phyloP scores from a whole-genome alignment of 2,797 vertebrate genomes.

The Typhlichthys subterraneus region DNA sequence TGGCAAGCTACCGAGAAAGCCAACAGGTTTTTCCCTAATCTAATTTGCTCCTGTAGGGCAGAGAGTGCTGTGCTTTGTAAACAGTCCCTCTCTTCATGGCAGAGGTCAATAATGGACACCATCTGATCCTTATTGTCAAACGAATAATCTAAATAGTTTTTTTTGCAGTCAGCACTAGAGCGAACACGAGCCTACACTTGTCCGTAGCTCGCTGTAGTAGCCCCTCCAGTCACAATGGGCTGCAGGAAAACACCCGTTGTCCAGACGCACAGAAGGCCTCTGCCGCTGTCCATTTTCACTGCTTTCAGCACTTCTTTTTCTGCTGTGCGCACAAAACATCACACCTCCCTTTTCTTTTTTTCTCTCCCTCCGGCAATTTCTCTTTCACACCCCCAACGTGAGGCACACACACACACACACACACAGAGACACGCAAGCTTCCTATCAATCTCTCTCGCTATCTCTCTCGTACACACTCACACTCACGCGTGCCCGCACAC shows the following conservation, averaged over 20 bases:
- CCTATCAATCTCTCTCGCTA: too few species aligned
- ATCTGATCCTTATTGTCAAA: conserved; percentile 34
- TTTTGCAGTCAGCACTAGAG: conserved; percentile 40
- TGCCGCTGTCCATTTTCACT: conserved; percentile 67
- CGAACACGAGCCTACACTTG: conserved; percentile 33
- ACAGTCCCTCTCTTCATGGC: conserved; percentile 16
- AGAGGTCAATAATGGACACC: conserved; percentile 19
- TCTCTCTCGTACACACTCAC: conserved; percentile 2
- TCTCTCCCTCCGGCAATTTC: conserved; percentile 51
- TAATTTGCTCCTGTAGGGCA: conserved; percentile 21
- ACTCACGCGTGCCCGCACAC: conserved; percentile 29
- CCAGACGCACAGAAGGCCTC: conserved; percentile 51
- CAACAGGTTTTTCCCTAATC: conserved; percentile 42
- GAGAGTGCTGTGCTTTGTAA: conserved; percentile 24
- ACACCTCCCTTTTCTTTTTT: conserved; percentile 63
- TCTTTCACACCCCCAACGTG: conserved; percentile 63
- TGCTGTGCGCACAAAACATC: conserved; percentile 78
- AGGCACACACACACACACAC: conserved; percentile 14
- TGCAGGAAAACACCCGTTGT: conserved; percentile 53
- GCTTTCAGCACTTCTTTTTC: conserved; percentile 83
- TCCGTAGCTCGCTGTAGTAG: conserved; percentile 23
- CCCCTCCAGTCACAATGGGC: conserved; percentile 63
- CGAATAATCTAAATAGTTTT: conserved; percentile 27
- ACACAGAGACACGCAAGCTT: conserved; percentile 21
- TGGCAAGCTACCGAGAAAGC: conserved; percentile 20